Percentiles rank a stretch among this genome's conserved stretches.
Conservation (phyloP, 2,113 vertebrate genomes). For the Campylorhamphus procurvoides region DNA sequence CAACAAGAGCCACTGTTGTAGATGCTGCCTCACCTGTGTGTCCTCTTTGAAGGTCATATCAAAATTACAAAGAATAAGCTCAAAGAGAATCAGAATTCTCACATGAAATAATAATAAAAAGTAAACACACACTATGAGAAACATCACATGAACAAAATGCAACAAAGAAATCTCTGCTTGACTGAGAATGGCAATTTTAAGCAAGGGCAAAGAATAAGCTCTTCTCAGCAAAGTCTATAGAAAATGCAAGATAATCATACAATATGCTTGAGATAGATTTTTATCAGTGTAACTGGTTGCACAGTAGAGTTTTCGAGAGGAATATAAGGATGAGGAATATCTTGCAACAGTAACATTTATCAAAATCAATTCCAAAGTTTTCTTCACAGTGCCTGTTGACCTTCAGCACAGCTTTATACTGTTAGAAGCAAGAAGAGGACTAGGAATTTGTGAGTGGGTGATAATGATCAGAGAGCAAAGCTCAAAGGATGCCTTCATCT, state of each 20-base stretch:
- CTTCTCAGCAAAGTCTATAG: background rate
- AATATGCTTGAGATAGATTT: conserved; percentile 10
- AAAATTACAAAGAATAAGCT: background rate
- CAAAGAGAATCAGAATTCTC: background rate
- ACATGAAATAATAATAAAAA: background rate
- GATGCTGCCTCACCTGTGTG: background rate
- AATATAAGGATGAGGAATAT: background rate
- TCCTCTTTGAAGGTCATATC: background rate
- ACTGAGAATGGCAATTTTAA: conserved; percentile 13
- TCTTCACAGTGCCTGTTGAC: background rate
- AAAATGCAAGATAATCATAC: conserved; percentile 35
- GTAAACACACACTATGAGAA: background rate
- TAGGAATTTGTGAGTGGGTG: conserved; percentile 8
- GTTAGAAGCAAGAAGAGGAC: background rate
- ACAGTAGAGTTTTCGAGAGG: background rate
- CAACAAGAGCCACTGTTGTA: background rate
- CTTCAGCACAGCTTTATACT: conserved; percentile 19
- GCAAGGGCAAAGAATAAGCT: background rate
- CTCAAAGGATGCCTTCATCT: background rate
- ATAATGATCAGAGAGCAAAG: background rate
- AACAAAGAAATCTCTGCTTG: background rate
- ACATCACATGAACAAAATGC: background rate
- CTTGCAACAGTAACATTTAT: conserved; percentile 16
- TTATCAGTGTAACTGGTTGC: conserved; percentile 38
- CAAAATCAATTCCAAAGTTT: conserved; percentile 47